Evolutionary conservation across 2,888 invertebrate species (phyloP), one percentile per base, ranked within the genome.

Genomic region (Andricus curvator): DNA sequence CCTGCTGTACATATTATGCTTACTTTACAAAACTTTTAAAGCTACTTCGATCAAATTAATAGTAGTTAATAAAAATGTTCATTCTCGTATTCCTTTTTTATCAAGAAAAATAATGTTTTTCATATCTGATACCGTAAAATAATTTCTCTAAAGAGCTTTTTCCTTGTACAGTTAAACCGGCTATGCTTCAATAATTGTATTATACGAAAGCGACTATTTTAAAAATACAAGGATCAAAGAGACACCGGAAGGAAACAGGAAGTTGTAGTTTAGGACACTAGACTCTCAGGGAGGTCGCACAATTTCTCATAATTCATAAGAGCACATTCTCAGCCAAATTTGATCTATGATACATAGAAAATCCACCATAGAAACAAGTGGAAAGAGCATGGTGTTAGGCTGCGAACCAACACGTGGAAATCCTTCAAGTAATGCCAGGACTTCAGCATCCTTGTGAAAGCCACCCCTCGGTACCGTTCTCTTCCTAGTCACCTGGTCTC

Each of bases 161-260:
- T 37, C 8, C 6, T 37, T 37, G 37, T 37, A 6, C 37, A 37
- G 37, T 37, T 37, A 15, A 44, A 15, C 44, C 13, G 41, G 13
- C 41, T 11, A 44, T 44, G 11, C 11, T 13, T 13, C 11, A 13
- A 44, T 44, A 13, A 44, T 11, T 44, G 1, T 44, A 11, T 13
- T 44, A 4, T 15, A 8, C 37, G 37, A 15, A 44, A 44, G 15
- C 15, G 44, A 4, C 15, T 44, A 15, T 15, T 44, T 44, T 0
- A 15, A 15, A 15, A 44, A 44, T 44, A 15, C 44, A 15, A 44
- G 44, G 44, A 44, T 44, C 78, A 77, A 74, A 62, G 48, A 80
- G 83, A 85, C 78, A 87, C 87, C 88, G 89, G 87, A 88, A 85
- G 85, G 78, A 86, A 86, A 83, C 88, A 89, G 90, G 89, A 90